Evolutionary conservation across 1,140 invertebrate genomes (phyloP).

Genomic region (Magallana angulata): DNA sequence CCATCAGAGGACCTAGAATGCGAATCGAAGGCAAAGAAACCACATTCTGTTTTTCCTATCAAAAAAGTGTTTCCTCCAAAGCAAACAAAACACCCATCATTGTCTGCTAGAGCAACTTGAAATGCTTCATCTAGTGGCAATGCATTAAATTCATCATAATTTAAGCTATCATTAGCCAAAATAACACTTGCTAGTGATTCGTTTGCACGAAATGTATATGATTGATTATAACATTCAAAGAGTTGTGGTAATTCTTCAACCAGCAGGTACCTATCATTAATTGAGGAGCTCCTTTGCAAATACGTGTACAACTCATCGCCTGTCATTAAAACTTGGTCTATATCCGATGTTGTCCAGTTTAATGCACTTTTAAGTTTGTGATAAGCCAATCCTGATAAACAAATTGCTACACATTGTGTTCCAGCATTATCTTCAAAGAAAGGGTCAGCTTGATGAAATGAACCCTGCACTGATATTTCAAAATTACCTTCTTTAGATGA

Average conservation of each 20-base stretch:
- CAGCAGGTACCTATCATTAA: not conserved
- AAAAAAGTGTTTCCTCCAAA: no score
- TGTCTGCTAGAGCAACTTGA: not conserved
- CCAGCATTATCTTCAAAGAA: conserved; percentile 27
- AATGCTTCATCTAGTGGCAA: not conserved
- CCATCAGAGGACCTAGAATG: not conserved
- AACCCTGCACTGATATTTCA: conserved; percentile 17
- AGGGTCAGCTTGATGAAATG: conserved; percentile 30
- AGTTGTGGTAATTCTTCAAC: not conserved
- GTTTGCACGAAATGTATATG: not conserved
- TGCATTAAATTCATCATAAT: not conserved
- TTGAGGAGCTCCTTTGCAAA: not conserved
- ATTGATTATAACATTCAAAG: not conserved
- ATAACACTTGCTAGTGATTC: not conserved
- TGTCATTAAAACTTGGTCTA: conserved; percentile 26
- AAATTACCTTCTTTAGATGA: not conserved
- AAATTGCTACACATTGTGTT: conserved; percentile 45
- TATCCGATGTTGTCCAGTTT: not conserved
- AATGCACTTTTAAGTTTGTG: not conserved
- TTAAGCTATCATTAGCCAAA: not conserved
- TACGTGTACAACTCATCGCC: conserved; percentile 40
- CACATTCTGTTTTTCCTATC: not conserved
- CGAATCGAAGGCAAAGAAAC: no score
- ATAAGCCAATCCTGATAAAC: not conserved
- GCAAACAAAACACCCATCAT: not conserved